A percentile compares a stretch with the other conserved stretches of the same genome.
Evolutionary conservation across 2,113 vertebrate genomes (phyloP).

Genomic region (Mixornis gularis): DNA sequence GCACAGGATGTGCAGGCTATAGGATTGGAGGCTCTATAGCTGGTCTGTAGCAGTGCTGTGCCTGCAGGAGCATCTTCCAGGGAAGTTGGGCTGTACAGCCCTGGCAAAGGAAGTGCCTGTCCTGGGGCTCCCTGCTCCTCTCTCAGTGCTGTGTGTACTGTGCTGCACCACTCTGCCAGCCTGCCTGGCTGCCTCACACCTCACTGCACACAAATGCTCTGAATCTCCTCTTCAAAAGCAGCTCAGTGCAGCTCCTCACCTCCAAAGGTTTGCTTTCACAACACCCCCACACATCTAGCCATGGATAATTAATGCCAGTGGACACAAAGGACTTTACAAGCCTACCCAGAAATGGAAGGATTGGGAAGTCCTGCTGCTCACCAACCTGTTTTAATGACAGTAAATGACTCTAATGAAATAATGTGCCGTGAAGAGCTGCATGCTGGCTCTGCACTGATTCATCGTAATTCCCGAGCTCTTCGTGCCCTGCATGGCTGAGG

Average conservation of each 20-base stretch:
- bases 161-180: not conserved
- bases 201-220: not conserved
- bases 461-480: not conserved
- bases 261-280: not conserved
- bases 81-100: not conserved
- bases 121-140: not conserved
- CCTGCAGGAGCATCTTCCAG: not conserved
- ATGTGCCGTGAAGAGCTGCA: rapidly evolving
- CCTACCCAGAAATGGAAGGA: not conserved
- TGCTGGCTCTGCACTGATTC: not conserved
- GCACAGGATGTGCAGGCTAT: not conserved
- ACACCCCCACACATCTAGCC: not conserved
- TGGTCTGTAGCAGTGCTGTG: rapidly evolving
- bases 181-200: not conserved
- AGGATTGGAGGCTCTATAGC: rapidly evolving
- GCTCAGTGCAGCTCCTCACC: not conserved
- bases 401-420: not conserved
- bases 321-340: not conserved
- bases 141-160: not conserved
- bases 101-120: rapidly evolving
- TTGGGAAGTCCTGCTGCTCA: not conserved
- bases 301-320: not conserved
- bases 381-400: not conserved
- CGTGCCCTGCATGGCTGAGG: rapidly evolving
- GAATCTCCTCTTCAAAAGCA: not conserved